Base-by-base conservation (phyloP, 2,888 invertebrate species). In the Chrysolina oricalcia region DNA sequence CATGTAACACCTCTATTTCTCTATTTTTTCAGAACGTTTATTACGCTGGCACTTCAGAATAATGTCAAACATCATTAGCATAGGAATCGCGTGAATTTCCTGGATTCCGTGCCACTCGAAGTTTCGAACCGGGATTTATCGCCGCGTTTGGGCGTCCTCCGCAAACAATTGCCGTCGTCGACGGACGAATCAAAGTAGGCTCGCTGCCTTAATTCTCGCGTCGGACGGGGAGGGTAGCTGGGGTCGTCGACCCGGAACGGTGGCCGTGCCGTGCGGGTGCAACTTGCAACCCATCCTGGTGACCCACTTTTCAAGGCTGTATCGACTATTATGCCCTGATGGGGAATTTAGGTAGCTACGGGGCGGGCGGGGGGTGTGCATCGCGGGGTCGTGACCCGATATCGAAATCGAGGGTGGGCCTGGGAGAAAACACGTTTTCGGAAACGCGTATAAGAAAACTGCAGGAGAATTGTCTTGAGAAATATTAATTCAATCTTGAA, bases 171-270 rank as follows among this genome's bases (percentile, higher is more conserved):
- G 53, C 53, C 5, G 17, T 21, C 53, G 19, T 10, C 53, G 50
- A 59, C 11, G 19, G 19, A 10, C 53, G 53, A 59, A 59, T 59
- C 59, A 59, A 59, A 59, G 59, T 27, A 17, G 59, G 59, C 59
- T 35, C n/a, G 23, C 27, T 17, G 8, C 27, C 59, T 59, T 59
- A 59, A 59, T 59, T 59, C 17, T 9, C 27, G 27, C 27, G 59
- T 23, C 59, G 27, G 59, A n/a, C 35, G n/a, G 35, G 73, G 81
- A 78, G 80, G 81, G 81, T 78, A 83, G 85, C 85, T 86, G 82
- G 80, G 85, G 84, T 86, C 85, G 82, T 85, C 82, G 84, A 83
- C 85, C 85, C 80, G 81, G 74, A 82, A 81, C 78, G 78, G 77
- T 77, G 76, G 79, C 79, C 74, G 77, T 76, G n/a, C n/a, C 73